phyloP scores from a whole-genome alignment of 2,113 vertebrate genomes.

The Carassius auratus region DNA sequence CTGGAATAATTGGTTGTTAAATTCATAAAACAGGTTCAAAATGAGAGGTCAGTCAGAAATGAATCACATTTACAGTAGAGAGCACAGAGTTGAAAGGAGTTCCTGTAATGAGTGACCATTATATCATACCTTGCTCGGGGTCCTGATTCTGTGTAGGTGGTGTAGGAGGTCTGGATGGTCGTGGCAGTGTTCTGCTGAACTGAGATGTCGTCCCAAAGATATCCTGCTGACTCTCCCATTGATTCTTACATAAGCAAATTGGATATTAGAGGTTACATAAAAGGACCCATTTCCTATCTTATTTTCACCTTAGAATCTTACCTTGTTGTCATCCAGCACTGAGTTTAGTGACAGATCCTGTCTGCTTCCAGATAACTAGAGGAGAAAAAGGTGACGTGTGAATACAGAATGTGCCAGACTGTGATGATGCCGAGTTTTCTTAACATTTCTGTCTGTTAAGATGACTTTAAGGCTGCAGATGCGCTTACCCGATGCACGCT shows the following conservation, averaged over 20 bases:
- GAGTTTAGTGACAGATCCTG: conserved; percentile 87
- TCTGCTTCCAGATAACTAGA: conserved; percentile 90
- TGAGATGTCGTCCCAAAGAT: conserved; percentile 81
- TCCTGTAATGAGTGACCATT: not conserved
- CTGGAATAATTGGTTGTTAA: not conserved
- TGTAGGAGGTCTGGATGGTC: conserved; percentile 68
- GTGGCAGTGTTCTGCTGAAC: conserved; percentile 76
- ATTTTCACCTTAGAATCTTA: conserved; percentile 65
- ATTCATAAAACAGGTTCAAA: not conserved
- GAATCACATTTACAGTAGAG: not conserved
- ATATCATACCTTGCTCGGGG: conserved; percentile 79
- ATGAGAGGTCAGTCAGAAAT: not conserved
- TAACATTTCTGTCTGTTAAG: conserved; percentile 8
- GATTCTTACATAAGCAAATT: conserved; percentile 73
- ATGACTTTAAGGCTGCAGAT: conserved; percentile 10
- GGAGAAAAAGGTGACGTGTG: conserved; percentile 10
- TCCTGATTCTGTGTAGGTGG: conserved; percentile 64
- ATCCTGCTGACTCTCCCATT: conserved; percentile 97
- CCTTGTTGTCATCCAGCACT: conserved; percentile 86
- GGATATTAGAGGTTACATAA: conserved; percentile 20
- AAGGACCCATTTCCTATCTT: not conserved
- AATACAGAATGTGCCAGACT: not conserved
- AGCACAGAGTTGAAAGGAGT: not conserved
- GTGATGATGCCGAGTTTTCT: not conserved
- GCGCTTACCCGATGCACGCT: conserved; percentile 88